These are phyloP conservation scores for Drosophila picticornis DNA, from an alignment of 2,888 invertebrate genomes.

Conservation along the genomic window DNA sequence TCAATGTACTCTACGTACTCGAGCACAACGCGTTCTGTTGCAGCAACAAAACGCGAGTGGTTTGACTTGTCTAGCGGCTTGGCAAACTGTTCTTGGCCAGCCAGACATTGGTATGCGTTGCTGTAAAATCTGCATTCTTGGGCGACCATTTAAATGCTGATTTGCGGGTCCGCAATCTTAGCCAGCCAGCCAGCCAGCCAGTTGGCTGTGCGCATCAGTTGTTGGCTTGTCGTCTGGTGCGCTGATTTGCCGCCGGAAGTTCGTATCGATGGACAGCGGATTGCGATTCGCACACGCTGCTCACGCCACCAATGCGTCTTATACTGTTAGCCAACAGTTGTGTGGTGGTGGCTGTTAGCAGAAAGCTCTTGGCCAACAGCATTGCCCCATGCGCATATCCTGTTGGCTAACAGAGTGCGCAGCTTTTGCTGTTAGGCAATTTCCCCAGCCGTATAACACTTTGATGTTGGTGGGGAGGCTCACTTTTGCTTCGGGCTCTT, in stretches of 20 bases:
- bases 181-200: constrained; percentile 24
- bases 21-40: constrained; percentile 1
- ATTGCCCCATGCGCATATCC: constrained; percentile 47
- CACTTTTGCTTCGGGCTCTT: constrained; percentile 11
- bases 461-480: constrained; percentile 7
- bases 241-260: constrained; percentile 81
- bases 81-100: constrained; percentile 53
- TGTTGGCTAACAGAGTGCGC: constrained; percentile 42
- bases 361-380: constrained; percentile 63
- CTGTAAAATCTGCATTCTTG: constrained; percentile 79
- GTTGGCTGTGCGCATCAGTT: constrained; percentile 68
- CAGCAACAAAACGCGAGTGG: constrained; percentile 51
- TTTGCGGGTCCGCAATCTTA: constrained; percentile 37
- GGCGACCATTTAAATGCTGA: constrained; percentile 69
- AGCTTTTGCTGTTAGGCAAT: constrained; percentile 67
- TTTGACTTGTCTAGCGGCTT: constrained; percentile 72
- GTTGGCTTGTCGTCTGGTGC: constrained; percentile 63
- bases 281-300: constrained; percentile 20
- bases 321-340: constrained; percentile 46
- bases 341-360: constrained; percentile 35
- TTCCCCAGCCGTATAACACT: constrained; percentile 70
- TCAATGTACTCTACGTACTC: constrained; percentile 67
- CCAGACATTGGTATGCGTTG: constrained; percentile 69
- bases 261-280: constrained; percentile 31
- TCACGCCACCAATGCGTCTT: constrained; percentile 36